A percentile compares a stretch with the other conserved stretches of the same genome.
These are phyloP conservation scores for Idaea straminata DNA, from an alignment of 2,888 invertebrate genomes.

Conservation along the genomic window DNA sequence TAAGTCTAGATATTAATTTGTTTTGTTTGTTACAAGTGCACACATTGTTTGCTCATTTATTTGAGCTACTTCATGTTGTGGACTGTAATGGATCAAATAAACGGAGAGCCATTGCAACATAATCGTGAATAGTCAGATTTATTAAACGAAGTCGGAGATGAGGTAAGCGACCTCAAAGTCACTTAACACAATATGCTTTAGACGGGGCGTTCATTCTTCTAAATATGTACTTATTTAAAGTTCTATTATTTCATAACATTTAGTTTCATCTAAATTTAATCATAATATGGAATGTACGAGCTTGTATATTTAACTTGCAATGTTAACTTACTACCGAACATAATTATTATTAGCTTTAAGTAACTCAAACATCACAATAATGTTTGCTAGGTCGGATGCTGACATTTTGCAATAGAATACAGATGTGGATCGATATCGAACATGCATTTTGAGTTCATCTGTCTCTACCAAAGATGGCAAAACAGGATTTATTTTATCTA, in stretches of 20 bases:
- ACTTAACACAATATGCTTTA: conserved; percentile 65
- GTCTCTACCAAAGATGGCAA: no score
- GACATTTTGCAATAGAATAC: neutral
- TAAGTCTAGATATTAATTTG: neutral
- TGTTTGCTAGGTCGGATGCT: neutral
- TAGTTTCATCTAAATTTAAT: neutral
- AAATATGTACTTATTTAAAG: conserved; percentile 15
- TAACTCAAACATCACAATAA: neutral
- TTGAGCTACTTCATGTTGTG: neutral
- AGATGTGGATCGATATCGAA: no score
- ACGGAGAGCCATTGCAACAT: conserved; percentile 38
- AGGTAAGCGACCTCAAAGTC: conserved; percentile 78
- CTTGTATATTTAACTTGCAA: neutral
- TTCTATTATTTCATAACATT: neutral
- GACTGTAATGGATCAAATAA: conserved; percentile 43
- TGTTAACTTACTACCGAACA: neutral
- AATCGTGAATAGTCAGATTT: conserved; percentile 56
- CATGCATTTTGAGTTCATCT: no score
- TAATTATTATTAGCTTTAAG: neutral
- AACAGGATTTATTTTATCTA: no score
- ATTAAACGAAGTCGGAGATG: conserved; percentile 48
- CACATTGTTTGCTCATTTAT: neutral
- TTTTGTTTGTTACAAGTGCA: neutral
- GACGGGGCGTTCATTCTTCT: conserved; percentile 28
- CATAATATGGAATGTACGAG: neutral